Evolutionary conservation across 2,113 vertebrate species (phyloP).

Genomic region (Tachysurus vachellii): DNA sequence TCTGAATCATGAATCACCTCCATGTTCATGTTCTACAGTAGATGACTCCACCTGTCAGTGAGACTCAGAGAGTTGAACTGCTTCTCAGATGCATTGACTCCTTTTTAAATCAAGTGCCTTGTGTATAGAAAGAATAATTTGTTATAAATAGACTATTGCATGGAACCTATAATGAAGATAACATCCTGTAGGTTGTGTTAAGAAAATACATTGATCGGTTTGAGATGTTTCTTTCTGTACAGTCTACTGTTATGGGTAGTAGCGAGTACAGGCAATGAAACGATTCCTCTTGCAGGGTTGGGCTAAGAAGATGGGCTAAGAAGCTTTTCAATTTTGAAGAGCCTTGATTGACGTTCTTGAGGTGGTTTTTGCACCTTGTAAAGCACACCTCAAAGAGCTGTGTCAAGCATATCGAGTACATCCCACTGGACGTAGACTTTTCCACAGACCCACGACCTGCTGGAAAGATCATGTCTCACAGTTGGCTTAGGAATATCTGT

Average conservation of each 20-base stretch:
- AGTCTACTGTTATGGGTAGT: background rate
- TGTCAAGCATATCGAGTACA: background rate
- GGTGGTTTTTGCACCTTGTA: background rate
- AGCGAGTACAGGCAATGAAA: background rate
- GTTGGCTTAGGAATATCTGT: background rate
- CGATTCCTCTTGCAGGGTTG: background rate
- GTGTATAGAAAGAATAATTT: background rate
- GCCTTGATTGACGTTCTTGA: background rate
- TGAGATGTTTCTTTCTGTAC: background rate
- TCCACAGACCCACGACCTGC: background rate
- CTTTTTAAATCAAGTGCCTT: background rate
- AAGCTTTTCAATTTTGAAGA: background rate
- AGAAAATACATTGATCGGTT: background rate
- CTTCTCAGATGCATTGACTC: background rate
- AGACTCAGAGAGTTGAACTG: background rate
- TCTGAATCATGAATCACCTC: background rate
- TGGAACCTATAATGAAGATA: background rate
- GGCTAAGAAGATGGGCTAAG: background rate
- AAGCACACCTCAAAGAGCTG: background rate
- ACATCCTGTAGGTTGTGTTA: background rate
- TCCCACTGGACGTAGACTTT: background rate
- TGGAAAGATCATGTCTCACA: background rate
- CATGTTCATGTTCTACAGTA: too few species aligned
- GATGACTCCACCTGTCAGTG: background rate
- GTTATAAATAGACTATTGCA: background rate